Evolutionary conservation across 2,797 vertebrate species (phyloP), one percentile per base, ranked within the genome.

Genomic region (Pseudopleuronectes americanus): DNA sequence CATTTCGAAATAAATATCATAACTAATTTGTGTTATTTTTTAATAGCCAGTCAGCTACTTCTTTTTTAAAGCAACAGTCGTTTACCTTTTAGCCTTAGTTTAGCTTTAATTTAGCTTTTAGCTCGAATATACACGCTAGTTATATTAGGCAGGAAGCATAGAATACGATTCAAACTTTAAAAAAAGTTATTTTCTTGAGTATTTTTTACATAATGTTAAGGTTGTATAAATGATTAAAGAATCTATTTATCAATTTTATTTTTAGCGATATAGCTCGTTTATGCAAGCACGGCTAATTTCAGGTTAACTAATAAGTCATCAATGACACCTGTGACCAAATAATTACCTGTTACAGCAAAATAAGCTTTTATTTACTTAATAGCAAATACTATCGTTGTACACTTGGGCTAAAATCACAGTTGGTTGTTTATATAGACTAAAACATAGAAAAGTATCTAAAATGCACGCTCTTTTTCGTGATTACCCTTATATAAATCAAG

Each of bases 321-420:
- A 51, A 22, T 24, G 48, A 63, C 61, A 71, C 31, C 60, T 57
- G 56, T 54, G 22, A 23, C 63, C 1, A 31, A 31, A 16, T 55
- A 0, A 8, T 4, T 31, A n/a, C 12, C 14, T 53, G 48, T 23
- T 17, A 13, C 1, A 3, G 4, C 8, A 19, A 31, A 33, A 41
- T 17, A 2, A 0, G 8, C 10, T 16, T 3, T 48, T 5, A 45
- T 45, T 45, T 45, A 45, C 1, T 33, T 22, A 9, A 23, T 67
- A 38, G 14, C 3, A 5, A 21, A 31, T 58, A 16, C 8, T 1
- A 2, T 21, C 8, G 33, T 24, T 17, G n/a, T n/a, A 22, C 45
- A 48, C 8, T 17, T 45, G n/a, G 17, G 19, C 7, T 21, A 1
- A 31, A 16, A 24, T 26, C 0, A 2, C 5, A 1, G 13, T 12